phyloP scores from a whole-genome alignment of 2,797 vertebrate genomes.

The Bovichtus diacanthus region DNA sequence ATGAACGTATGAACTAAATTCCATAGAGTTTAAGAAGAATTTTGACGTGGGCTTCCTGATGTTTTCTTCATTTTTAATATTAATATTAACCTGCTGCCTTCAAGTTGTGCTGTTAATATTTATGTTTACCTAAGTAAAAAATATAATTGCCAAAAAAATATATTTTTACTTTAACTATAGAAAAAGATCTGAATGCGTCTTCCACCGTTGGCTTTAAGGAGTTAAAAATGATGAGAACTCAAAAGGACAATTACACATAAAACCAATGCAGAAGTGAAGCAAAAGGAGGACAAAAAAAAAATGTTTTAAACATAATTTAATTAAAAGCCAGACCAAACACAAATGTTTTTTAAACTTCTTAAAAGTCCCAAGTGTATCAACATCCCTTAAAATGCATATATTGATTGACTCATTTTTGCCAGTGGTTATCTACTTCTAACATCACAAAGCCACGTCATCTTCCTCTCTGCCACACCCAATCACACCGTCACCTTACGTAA shows the following conservation, averaged over 20 bases:
- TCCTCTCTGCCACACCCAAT: neutral
- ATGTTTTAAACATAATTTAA: neutral
- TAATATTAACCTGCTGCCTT: neutral
- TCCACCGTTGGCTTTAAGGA: neutral
- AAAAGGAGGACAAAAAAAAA: neutral
- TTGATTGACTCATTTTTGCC: neutral
- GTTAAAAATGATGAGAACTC: neutral
- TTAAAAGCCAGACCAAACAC: neutral
- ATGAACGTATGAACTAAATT: too few species aligned
- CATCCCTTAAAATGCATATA: neutral
- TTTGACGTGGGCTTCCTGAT: neutral
- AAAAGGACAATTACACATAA: neutral
- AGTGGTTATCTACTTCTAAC: neutral
- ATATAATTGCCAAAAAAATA: neutral
- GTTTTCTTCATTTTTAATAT: too few species aligned
- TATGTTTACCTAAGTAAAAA: neutral
- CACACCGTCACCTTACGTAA: constrained; percentile 16
- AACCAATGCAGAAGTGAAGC: neutral
- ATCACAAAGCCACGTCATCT: constrained; percentile 9
- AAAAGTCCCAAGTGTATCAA: neutral
- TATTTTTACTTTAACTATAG: neutral
- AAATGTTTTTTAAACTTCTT: neutral
- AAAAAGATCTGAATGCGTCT: neutral
- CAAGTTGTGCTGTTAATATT: constrained; percentile 1
- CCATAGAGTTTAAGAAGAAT: too few species aligned